Base-by-base conservation (phyloP, 1,140 invertebrate species). In the Atta colombica region DNA sequence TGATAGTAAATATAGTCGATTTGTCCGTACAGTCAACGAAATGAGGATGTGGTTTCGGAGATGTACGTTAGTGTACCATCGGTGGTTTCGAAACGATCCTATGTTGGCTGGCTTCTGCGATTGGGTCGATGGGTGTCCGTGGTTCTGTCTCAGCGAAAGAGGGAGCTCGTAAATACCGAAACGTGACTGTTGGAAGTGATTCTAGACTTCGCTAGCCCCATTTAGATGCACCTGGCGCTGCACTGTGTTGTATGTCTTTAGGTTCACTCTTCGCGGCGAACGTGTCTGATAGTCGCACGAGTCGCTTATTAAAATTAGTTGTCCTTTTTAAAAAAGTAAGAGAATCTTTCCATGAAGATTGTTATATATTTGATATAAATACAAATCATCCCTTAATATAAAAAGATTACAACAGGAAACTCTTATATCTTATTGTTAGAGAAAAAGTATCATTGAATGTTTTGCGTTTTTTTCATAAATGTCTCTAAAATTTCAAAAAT, bases 111-210 rank as follows among this genome's bases (percentile, higher is more conserved):
- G 80, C 25, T 77, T 28, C 18, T 71, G 45, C 74, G 65, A 45
- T 58, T n/a, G 72, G 61, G 87, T 88, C 80, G 89, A 90, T 87
- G 75, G 61, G 77, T 77, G 77, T 63, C 69, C 85, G 87, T 78
- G 18, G 88, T 25, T 81, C 66, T 49, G 68, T 61, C 82, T 72
- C 60, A 69, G 71, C 53, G 77, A 82, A 89, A 82, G 77, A 82
- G 88, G 87, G 55, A 49, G 18, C 35, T 55, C 85, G 87, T 91
- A 87, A 91, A 91, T 91, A 89, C 68, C 25, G 89, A 72, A 91
- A 89, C 89, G 85, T 90, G 90, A 87, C 75, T 49, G 77, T 90
- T 77, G 63, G 71, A 88, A 90, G 63, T 86, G 89, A 90, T 90
- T 90, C 81, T 31, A 71, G 77, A 84, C 53, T 69, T 65, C 28